Conservation (phyloP, 2,113 vertebrate genomes). For the Hydrochoerus hydrochaeris region DNA sequence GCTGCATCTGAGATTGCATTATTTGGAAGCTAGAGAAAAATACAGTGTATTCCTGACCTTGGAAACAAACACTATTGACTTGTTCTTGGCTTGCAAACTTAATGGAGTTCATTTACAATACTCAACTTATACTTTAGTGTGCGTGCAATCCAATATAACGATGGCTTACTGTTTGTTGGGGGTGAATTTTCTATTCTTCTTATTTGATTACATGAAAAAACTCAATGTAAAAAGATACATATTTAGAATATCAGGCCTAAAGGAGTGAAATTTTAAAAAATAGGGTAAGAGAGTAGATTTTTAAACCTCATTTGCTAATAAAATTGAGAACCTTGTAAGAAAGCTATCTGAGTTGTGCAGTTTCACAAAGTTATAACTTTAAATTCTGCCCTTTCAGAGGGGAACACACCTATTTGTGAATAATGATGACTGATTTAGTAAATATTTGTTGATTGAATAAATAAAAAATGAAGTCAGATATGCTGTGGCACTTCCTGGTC, state of each 20-base stretch:
- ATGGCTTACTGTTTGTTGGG: neutral
- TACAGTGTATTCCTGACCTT: neutral
- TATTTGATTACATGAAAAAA: neutral
- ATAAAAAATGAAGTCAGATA: neutral
- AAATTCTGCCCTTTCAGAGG: neutral
- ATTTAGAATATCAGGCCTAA: neutral
- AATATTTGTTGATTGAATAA: neutral
- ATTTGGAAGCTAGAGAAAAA: conserved; percentile 9
- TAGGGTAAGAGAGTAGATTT: neutral
- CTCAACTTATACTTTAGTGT: neutral
- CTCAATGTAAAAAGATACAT: neutral
- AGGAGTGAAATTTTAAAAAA: neutral
- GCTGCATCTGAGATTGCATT: neutral
- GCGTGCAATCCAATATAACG: conserved; percentile 27
- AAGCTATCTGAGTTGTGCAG: neutral
- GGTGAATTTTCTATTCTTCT: neutral
- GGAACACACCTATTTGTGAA: neutral
- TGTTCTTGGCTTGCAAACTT: conserved; percentile 36
- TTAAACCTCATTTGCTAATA: neutral
- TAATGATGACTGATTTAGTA: neutral
- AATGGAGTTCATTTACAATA: conserved; percentile 30
- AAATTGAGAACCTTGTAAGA: conserved; percentile 4
- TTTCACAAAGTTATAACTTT: neutral
- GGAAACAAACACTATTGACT: conserved; percentile 49
- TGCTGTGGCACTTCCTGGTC: neutral